Evolutionary conservation across 2,797 vertebrate genomes (phyloP), one percentile per base, ranked within the genome.

Genomic region (Urosaurus nigricauda): DNA sequence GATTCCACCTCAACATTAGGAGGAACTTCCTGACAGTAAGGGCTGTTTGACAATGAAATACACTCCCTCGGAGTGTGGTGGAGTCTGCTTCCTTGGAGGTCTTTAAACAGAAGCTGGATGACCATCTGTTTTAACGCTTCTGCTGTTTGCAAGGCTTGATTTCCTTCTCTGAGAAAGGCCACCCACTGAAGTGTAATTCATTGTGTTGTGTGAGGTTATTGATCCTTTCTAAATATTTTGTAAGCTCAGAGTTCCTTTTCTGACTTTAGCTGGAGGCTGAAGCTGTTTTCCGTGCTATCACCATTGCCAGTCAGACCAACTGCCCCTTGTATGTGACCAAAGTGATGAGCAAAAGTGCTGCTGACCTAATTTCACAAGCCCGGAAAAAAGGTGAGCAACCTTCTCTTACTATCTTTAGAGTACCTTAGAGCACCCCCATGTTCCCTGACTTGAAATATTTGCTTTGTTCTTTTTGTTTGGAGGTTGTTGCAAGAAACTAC

Each of bases 311-410:
- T 96, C 99, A 99, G 94, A 99, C 99, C 97, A 99, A 99, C 97
- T 99, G 99, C 91, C 99, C 99, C 17, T 98, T 99, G 53, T 99
- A 99, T 0, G 96, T 99, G 95, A 99, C 99, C 56, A 98, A 99
- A 92, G 98, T 99, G 95, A 99, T 99, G 99, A 99, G 99, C 97
- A 99, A 98, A 97, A 99, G 98, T 0, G 98, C 99, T 0, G 98
- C 98, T 68, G 99, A 99, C 95, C 98, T 99, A 97, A 99, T 99
- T 96, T 99, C 99, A 0, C 98, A 98, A 97, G 99, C 99, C 94
- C 97, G 98, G 93, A 99, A 99, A 95, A 99, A 98, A 97, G 99
- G 99, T 99, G 92, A 95, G 86, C 58, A 70, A 80, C 73, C 7
- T 0, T 37, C 60, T 58, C 74, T 51, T 68, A n/a, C 8, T 29